phyloP scores from a whole-genome alignment of 2,888 invertebrate genomes.

The Boloria selene region DNA sequence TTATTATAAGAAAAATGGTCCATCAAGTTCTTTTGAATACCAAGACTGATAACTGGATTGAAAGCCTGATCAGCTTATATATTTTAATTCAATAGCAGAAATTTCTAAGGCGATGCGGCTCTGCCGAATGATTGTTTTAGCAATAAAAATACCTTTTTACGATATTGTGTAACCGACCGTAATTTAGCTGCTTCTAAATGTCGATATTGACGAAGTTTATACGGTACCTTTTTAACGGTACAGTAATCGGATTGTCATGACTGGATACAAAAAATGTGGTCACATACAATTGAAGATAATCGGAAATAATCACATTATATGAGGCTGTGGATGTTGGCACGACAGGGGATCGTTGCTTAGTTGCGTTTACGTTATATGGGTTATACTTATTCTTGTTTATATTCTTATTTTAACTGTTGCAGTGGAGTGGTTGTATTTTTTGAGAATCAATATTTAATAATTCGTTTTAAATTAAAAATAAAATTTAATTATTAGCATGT shows the following conservation, averaged over 20 bases:
- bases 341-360: slow-evolving; percentile 49
- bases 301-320: slow-evolving; percentile 67
- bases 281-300: slow-evolving; percentile 64
- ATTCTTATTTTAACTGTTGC: neutral
- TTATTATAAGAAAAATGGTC: too few species aligned
- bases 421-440: neutral
- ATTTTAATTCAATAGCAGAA: neutral
- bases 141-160: neutral
- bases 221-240: slow-evolving; percentile 72
- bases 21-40: too few species aligned
- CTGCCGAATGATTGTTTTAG: too few species aligned
- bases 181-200: slow-evolving; percentile 17
- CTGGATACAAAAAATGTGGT: slow-evolving; percentile 63
- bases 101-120: too few species aligned
- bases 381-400: neutral
- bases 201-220: slow-evolving; percentile 52
- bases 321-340: slow-evolving; percentile 58
- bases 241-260: slow-evolving; percentile 69
- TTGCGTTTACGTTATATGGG: slow-evolving; percentile 20
- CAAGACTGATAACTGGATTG: too few species aligned
- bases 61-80: too few species aligned
- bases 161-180: slow-evolving; percentile 2
- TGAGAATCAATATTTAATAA: neutral
- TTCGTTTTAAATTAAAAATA: neutral
- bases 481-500: too few species aligned